Evolutionary conservation across 2,888 invertebrate species (phyloP), one percentile per base, ranked within the genome.

Genomic region (Scaeva pyrastri): DNA sequence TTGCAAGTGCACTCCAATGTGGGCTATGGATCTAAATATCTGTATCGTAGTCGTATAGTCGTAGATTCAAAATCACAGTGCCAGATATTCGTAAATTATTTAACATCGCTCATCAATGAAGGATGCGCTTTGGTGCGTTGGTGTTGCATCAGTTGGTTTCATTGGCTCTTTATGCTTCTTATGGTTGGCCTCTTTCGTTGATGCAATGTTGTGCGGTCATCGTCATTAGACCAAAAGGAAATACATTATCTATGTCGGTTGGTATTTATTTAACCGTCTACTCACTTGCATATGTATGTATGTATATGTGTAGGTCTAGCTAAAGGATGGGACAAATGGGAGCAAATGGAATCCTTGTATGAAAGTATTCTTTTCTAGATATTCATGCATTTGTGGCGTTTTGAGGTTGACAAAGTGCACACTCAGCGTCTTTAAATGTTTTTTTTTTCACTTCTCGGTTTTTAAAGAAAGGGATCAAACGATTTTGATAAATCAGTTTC

Each of bases 51-150:
- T 31, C 31, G 31, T 31, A 31, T 31, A 31, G 8, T 21, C 23
- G 8, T n/a, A 50, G 55, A 55, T 45, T 16, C 23, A 48, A 45
- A 84, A 84, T 79, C 79, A 71, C 56, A 75, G 50, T 39, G 45
- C 16, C 50, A 80, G 58, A 80, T 66, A 71, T 75, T 52, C 58
- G 84, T 84, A 79, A 84, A 84, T 79, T 84, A 84, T 84, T 80
- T 74, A 64, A 41, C 79, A 74, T 41, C 36, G 70, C 48, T 52
- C 71, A 71, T 72, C 71, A 84, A 66, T 66, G 64, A 56, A 66
- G 50, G 41, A 66, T 70, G 26, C 31, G 31, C 31, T 31, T 31
- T 31, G 31, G 31, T 31, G 31, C 23, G 39, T 41, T 45, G 19
- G 48, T 66, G 12, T 39, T 39, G 48, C 31, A 31, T 31, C 31